Conservation (phyloP, 2,797 vertebrate genomes). For the Pangasius larnaudii region DNA sequence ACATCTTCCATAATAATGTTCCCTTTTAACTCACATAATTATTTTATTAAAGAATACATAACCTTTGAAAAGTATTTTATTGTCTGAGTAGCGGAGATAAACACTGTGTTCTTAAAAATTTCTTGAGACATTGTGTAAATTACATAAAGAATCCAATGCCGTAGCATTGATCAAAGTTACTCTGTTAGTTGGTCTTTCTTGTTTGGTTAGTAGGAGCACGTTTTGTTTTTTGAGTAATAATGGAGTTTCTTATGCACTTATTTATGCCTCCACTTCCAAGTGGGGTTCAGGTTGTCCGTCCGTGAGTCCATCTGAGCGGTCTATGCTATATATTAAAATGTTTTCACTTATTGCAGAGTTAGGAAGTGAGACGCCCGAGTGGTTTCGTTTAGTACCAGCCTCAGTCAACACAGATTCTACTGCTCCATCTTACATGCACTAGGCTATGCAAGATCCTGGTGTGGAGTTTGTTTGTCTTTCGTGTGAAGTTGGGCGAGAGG, state of each 20-base stretch:
- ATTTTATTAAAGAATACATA: constrained; percentile 5
- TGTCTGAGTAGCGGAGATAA: background rate
- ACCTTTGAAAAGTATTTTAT: background rate
- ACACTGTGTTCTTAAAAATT: background rate
- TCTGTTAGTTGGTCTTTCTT: background rate
- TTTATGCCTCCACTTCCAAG: background rate
- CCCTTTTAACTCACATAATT: background rate
- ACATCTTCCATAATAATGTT: background rate
- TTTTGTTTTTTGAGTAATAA: background rate
- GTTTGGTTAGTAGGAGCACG: background rate
- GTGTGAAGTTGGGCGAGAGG: background rate
- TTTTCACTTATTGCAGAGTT: constrained; percentile 14
- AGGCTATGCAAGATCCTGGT: constrained; percentile 22
- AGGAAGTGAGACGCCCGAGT: background rate
- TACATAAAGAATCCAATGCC: background rate
- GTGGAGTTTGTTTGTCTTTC: constrained; percentile 39
- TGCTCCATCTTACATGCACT: constrained; percentile 21
- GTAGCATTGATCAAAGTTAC: background rate
- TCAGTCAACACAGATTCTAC: background rate
- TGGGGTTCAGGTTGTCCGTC: background rate
- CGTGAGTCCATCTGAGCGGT: background rate
- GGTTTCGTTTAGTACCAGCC: constrained; percentile 15
- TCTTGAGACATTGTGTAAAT: background rate
- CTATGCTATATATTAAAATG: background rate
- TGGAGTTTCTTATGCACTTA: background rate